Evolutionary conservation across 2,888 invertebrate species (phyloP).

Genomic region (Meloe dianella): DNA sequence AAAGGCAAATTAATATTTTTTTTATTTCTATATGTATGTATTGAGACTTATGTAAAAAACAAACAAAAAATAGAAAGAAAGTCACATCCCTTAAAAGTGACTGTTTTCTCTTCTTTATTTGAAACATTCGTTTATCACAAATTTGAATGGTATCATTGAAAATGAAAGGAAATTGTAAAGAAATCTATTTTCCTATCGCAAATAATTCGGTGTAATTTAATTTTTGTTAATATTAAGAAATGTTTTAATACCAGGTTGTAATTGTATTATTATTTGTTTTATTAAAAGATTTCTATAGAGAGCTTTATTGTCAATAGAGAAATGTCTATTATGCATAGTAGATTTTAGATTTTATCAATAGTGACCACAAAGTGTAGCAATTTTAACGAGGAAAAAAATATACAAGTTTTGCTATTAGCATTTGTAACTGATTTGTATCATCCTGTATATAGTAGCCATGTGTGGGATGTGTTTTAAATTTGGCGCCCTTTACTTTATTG

Average conservation of each 20-base stretch:
- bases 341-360: slow-evolving; percentile 37
- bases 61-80: background rate
- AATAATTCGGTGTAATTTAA: slow-evolving; percentile 18
- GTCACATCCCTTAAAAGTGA: background rate
- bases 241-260: slow-evolving; percentile 7
- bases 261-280: slow-evolving; percentile 20
- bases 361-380: slow-evolving; percentile 42
- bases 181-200: slow-evolving; percentile 37
- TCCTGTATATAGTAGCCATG: too few species aligned
- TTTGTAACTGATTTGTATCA: background rate
- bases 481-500: background rate
- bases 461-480: too few species aligned
- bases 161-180: slow-evolving; percentile 29
- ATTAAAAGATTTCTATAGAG: slow-evolving; percentile 33
- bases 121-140: slow-evolving; percentile 17
- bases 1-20: background rate
- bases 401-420: slow-evolving; percentile 48
- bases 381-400: slow-evolving; percentile 46
- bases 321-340: slow-evolving; percentile 43
- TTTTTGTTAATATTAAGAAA: slow-evolving; percentile 12
- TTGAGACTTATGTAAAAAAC: slow-evolving; percentile 28
- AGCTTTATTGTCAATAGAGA: slow-evolving; percentile 38
- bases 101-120: background rate
- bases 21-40: slow-evolving; percentile 22
- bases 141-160: background rate